phyloP scores from a whole-genome alignment of 2,888 invertebrate genomes.

The Metalampra italica region DNA sequence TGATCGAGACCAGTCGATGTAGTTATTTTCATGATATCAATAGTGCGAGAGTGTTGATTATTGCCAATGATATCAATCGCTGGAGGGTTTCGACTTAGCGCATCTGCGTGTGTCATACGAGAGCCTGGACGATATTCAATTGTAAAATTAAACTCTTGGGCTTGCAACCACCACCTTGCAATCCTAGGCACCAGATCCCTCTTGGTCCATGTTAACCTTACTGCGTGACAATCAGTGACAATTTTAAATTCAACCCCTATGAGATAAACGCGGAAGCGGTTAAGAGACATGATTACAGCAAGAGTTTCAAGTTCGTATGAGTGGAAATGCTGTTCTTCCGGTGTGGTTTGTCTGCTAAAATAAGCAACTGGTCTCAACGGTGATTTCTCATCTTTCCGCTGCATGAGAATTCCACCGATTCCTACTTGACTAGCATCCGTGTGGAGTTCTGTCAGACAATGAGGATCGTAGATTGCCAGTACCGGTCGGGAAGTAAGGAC shows the following conservation, averaged over 20 bases:
- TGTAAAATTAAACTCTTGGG: conserved; percentile 21
- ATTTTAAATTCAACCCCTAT: conserved; percentile 17
- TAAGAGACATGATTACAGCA: conserved; percentile 9
- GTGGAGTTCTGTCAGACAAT: not conserved
- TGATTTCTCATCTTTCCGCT: not conserved
- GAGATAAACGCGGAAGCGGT: conserved; percentile 13
- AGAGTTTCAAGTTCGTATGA: conserved; percentile 26
- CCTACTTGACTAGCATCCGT: not conserved
- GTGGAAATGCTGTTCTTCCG: conserved; percentile 7
- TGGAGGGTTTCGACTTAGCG: conserved; percentile 21
- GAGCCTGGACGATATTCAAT: conserved; percentile 19
- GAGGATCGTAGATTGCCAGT: not conserved
- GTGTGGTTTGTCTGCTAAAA: conserved; percentile 4
- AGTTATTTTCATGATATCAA: not conserved
- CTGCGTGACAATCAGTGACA: conserved; percentile 31
- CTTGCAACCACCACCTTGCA: conserved; percentile 31
- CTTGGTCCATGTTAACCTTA: conserved; percentile 27
- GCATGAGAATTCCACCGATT: not conserved
- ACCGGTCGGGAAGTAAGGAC: not conserved
- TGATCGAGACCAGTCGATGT: not conserved
- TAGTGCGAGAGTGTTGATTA: not conserved
- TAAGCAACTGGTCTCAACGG: not conserved
- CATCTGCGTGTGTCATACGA: conserved; percentile 28
- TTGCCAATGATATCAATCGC: not conserved
- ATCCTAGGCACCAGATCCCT: conserved; percentile 29